Evolutionary conservation across 2,113 vertebrate species (phyloP), one percentile per base, ranked within the genome.

Genomic region (Micromys minutus): DNA sequence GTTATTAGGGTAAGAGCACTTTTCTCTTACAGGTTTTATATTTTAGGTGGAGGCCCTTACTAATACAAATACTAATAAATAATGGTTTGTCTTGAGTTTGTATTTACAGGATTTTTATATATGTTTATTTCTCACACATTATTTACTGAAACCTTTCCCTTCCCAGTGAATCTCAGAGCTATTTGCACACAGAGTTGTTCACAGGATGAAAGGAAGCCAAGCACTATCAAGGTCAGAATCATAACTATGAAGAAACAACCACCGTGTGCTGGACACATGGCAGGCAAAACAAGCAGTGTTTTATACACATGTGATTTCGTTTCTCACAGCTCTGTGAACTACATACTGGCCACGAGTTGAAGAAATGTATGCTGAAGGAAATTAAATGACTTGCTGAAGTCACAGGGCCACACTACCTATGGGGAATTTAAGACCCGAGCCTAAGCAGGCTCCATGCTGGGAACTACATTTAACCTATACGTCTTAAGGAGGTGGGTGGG

Each of bases 361-460:
- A 57, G 47, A 89, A 87, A 75, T 63, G 83, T 52, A 77, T 1
- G 13, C 24, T 84, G 61, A 57, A 80, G 61, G 42, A 93, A 87
- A 93, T 69, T 13, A 65, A 94, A 91, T 31, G 59, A 93, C 57
- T 86, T 92, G 3, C 17, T n/a, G 36, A 76, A 93, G n/a, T 50
- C 71, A 92, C 71, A 90, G 2, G n/a, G n/a, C n/a, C 72, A 45
- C 45, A 47, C 57, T 59, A 88, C 55, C 57, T 67, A 31, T 9
- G 45, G 59, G 79, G 36, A 94, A 80, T 77, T 11, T 10, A 81
- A 76, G 47, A 92, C 75, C n/a, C 91, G 45, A 94, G 84, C 10
- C 17, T 29, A 88, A 67, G 67, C 45, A 63, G 16, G 47, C 34
- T 76, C 21, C 42, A 71, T 45, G 67, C 79, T 47, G 21, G 19